These are phyloP conservation scores for Fulica atra DNA, from an alignment of 2,113 vertebrate genomes.

Conservation along the genomic window DNA sequence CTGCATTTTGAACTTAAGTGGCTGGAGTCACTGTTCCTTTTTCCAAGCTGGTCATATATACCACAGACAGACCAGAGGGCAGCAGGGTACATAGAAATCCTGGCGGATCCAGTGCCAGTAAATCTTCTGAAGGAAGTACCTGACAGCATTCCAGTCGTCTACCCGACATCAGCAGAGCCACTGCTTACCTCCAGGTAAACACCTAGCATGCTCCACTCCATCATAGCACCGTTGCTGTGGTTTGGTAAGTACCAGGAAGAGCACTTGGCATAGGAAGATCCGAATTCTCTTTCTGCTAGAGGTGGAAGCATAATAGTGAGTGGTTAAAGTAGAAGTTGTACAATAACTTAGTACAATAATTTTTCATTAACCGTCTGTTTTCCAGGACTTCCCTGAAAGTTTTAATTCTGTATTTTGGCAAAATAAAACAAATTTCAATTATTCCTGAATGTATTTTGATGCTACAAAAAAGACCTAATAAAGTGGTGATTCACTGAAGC, in stretches of 20 bases:
- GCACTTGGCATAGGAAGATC: not conserved
- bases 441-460: not conserved
- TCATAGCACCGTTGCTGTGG: not conserved
- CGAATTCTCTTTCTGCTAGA: not conserved
- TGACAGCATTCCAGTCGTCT: not conserved
- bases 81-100: constrained; percentile 76
- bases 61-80: constrained; percentile 39
- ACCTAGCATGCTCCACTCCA: fast-evolving
- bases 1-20: constrained; percentile 76
- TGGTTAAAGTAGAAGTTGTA: not conserved
- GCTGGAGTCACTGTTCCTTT: constrained; percentile 74
- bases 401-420: not conserved
- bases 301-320: not conserved
- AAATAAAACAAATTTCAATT: not conserved
- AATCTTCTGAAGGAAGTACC: not conserved
- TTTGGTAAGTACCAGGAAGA: not conserved
- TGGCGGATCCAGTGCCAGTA: constrained; percentile 74
- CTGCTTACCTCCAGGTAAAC: constrained; percentile 61
- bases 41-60: constrained; percentile 86
- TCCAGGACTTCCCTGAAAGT: not conserved
- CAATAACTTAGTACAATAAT: not conserved
- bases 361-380: not conserved
- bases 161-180: not conserved
- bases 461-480: not conserved
- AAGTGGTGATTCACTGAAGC: not conserved